Percentiles rank a stretch among this genome's conserved stretches.
These are phyloP conservation scores for Leuciscus waleckii DNA, from an alignment of 2,797 vertebrate species.

Conservation along the genomic window DNA sequence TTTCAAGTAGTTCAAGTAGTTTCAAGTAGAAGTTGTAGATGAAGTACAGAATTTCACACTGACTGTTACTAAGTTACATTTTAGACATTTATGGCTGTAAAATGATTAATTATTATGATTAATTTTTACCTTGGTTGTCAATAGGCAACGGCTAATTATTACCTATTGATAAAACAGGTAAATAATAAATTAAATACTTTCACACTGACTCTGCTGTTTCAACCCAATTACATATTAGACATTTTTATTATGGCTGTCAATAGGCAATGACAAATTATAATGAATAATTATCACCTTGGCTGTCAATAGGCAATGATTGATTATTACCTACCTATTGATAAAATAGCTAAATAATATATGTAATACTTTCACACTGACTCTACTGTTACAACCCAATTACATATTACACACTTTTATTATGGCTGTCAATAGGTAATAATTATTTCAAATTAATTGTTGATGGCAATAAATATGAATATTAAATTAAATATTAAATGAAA, in stretches of 20 bases:
- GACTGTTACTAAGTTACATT: not conserved
- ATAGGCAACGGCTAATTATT: not conserved
- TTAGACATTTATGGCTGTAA: not conserved
- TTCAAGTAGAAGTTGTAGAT: not conserved
- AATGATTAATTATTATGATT: not conserved
- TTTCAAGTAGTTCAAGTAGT: not conserved
- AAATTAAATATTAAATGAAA: not conserved
- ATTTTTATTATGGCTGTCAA: conserved; percentile 1
- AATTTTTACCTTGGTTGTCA: not conserved
- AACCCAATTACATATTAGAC: not conserved
- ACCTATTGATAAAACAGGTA: not conserved
- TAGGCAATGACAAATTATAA: not conserved
- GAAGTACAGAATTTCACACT: not conserved
- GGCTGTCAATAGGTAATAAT: not conserved
- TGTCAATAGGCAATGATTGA: not conserved
- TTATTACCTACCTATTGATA: not conserved
- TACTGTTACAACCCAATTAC: not conserved
- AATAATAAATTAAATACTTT: not conserved
- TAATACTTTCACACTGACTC: not conserved
- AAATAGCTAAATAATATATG: not conserved
- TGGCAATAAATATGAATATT: not conserved
- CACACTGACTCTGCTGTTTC: not conserved
- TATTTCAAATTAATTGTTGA: not conserved
- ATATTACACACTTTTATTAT: not conserved
- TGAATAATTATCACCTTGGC: not conserved